Conservation (phyloP, 2,113 vertebrate genomes). For the Phrynosoma platyrhinos region DNA sequence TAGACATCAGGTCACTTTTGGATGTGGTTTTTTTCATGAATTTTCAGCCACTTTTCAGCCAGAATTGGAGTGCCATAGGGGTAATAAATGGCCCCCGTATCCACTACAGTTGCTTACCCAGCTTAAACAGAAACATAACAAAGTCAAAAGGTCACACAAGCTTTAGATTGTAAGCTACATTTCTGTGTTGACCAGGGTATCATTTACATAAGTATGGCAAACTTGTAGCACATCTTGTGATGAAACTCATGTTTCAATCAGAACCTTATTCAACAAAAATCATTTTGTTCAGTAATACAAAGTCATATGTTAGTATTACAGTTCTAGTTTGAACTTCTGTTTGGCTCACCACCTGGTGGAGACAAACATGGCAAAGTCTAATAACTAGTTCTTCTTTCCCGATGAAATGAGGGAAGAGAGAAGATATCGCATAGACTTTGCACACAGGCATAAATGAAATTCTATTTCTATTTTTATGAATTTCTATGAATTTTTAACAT, state of each 20-base stretch:
- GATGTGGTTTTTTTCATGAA: too few species aligned
- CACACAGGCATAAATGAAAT: too few species aligned
- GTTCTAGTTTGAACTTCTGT: background rate
- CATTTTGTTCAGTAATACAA: slow-evolving; percentile 14
- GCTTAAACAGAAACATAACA: too few species aligned
- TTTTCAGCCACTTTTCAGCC: too few species aligned
- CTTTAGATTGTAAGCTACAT: background rate
- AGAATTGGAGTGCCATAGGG: too few species aligned
- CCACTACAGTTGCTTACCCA: too few species aligned
- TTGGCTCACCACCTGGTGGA: background rate
- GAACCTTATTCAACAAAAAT: background rate
- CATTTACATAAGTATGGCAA: background rate
- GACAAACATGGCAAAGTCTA: background rate
- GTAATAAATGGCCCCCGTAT: too few species aligned
- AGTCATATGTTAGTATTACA: background rate
- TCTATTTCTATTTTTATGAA: too few species aligned
- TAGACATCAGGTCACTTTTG: too few species aligned
- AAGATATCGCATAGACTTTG: background rate
- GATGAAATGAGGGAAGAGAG: background rate
- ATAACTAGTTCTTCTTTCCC: too few species aligned
- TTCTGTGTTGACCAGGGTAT: background rate
- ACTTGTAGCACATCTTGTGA: background rate
- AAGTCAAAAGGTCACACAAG: background rate
- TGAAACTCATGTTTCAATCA: background rate
- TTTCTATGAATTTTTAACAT: background rate